These are phyloP conservation scores for Phylloscopus whistleri DNA, from an alignment of 2,113 vertebrate genomes.

Conservation along the genomic window DNA sequence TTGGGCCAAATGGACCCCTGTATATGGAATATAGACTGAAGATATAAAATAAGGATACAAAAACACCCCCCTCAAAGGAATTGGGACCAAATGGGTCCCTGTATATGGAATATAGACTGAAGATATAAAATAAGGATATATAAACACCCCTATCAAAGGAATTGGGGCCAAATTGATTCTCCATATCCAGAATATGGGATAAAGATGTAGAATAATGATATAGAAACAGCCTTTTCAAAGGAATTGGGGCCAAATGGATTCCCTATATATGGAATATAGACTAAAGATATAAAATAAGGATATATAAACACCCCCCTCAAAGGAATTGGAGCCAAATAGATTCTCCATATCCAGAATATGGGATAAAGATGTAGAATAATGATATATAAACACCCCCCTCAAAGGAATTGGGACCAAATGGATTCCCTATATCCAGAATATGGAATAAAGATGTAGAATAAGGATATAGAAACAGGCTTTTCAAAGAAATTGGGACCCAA, in stretches of 20 bases:
- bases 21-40: not conserved
- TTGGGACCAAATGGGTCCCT: not conserved
- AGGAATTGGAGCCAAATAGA: not conserved
- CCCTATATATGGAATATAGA: not conserved
- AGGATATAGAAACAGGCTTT: not conserved
- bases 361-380: not conserved
- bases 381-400: not conserved
- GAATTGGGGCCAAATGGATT: not conserved
- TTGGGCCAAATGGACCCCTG: too few relatives aligned
- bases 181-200: not conserved
- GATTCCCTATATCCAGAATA: not conserved
- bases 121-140: not conserved
- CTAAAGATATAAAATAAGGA: not conserved
- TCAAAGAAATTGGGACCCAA: not conserved
- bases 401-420: not conserved
- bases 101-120: not conserved
- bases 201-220: too few relatives aligned
- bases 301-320: rapidly evolving
- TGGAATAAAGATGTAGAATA: not conserved
- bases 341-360: too few relatives aligned
- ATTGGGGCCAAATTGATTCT: not conserved
- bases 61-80: not conserved
- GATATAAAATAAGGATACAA: not conserved
- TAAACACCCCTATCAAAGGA: not conserved
- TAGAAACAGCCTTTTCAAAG: not conserved